Conservation (phyloP, 2,888 invertebrate species). For the Cataglyphis livida region DNA sequence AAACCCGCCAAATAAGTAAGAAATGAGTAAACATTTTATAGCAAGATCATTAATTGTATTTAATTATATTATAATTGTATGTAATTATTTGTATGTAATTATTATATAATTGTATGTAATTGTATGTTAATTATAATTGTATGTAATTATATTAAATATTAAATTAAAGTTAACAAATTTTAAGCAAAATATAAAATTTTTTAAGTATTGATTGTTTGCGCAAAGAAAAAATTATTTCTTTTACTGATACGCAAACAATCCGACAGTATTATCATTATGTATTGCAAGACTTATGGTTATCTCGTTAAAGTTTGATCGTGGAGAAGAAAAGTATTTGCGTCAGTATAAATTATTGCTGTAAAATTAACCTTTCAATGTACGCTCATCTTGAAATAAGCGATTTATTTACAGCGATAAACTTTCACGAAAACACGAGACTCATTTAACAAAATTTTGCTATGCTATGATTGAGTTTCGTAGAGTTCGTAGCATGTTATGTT, state of each 20-base stretch:
- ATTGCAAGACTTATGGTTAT: neutral
- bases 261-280: neutral
- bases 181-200: neutral
- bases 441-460: conserved; percentile 52
- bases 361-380: conserved; percentile 9
- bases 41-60: neutral
- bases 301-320: conserved; percentile 9
- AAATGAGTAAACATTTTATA: neutral
- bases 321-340: conserved; percentile 21
- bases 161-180: neutral
- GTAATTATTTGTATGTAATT: too few species aligned
- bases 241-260: neutral
- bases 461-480: conserved; percentile 50
- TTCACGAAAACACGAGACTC: conserved; percentile 47
- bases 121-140: too few species aligned
- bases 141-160: conserved; percentile 13
- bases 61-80: too few species aligned
- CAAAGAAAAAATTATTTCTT: conserved; percentile 7
- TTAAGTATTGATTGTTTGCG: neutral
- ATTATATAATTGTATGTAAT: too few species aligned
- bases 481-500: conserved; percentile 53
- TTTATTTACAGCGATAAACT: conserved; percentile 43
- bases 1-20: neutral
- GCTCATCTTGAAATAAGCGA: conserved; percentile 30
- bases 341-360: conserved; percentile 14